These are phyloP conservation scores for Upupa epops DNA, from an alignment of 2,113 vertebrate species.

Conservation along the genomic window DNA sequence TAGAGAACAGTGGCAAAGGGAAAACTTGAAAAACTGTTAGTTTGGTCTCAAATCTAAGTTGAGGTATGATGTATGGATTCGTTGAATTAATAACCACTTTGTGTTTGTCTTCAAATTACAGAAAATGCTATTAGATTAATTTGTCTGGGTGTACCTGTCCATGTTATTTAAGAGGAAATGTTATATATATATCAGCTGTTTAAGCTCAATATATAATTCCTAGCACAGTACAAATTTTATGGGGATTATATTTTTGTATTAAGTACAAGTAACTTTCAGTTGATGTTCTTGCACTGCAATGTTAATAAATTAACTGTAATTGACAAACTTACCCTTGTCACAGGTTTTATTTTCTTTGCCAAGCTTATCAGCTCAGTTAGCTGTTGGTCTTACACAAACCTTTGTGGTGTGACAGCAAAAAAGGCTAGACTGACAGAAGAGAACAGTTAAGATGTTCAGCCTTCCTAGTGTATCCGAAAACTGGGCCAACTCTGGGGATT, in stretches of 20 bases:
- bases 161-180: background rate
- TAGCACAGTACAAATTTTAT: background rate
- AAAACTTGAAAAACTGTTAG: background rate
- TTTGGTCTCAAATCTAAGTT: background rate
- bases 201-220: background rate
- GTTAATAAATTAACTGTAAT: constrained; percentile 39
- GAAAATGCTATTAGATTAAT: background rate
- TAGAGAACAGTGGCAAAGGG: background rate
- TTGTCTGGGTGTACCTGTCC: background rate
- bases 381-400: background rate
- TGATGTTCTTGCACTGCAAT: background rate
- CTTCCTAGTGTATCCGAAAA: background rate
- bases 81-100: background rate
- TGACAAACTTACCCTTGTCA: background rate
- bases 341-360: background rate
- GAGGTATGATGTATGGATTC: background rate
- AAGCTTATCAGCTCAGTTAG: background rate
- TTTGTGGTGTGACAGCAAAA: background rate
- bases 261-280: background rate
- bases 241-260: constrained; percentile 64
- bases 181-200: background rate
- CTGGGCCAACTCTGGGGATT: background rate
- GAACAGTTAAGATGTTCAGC: background rate
- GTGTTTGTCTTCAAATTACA: background rate
- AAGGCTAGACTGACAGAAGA: background rate